Conservation (phyloP, 2,113 vertebrate genomes). For the Pituophis catenifer region DNA sequence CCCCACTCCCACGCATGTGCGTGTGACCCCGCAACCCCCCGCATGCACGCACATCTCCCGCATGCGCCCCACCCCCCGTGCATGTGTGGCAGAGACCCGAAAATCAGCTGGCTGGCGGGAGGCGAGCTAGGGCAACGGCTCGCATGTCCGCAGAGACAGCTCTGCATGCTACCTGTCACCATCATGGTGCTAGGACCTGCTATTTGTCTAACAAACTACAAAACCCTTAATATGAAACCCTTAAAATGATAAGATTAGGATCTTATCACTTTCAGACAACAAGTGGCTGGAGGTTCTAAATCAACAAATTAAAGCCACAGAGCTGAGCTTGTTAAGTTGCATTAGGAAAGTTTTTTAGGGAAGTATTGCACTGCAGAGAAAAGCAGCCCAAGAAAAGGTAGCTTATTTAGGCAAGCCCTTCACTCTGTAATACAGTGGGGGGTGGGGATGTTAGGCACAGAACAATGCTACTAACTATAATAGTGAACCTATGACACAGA, state of each 20-base stretch:
- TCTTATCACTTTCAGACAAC: not conserved
- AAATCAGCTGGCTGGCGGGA: no score
- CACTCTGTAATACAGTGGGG: not conserved
- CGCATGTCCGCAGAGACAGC: no score
- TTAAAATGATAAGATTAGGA: not conserved
- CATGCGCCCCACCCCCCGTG: no score
- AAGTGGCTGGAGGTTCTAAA: not conserved
- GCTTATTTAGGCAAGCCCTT: not conserved
- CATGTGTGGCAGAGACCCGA: no score
- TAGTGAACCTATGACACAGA: not conserved
- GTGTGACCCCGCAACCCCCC: no score
- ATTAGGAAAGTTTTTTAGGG: not conserved
- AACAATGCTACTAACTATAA: not conserved
- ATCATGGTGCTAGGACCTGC: no score
- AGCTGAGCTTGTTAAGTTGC: not conserved
- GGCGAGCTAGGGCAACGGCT: no score
- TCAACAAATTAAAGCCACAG: not conserved
- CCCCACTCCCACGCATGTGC: no score
- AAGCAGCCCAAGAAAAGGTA: not conserved
- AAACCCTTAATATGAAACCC: not conserved
- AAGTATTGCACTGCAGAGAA: not conserved
- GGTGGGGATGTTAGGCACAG: not conserved
- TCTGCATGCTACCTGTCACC: no score
- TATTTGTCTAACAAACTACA: not conserved
- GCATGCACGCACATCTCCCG: no score